A percentile compares a stretch with the other conserved stretches of the same genome.
phyloP scores from a whole-genome alignment of 2,888 invertebrate genomes.

The Nysson spinosus region DNA sequence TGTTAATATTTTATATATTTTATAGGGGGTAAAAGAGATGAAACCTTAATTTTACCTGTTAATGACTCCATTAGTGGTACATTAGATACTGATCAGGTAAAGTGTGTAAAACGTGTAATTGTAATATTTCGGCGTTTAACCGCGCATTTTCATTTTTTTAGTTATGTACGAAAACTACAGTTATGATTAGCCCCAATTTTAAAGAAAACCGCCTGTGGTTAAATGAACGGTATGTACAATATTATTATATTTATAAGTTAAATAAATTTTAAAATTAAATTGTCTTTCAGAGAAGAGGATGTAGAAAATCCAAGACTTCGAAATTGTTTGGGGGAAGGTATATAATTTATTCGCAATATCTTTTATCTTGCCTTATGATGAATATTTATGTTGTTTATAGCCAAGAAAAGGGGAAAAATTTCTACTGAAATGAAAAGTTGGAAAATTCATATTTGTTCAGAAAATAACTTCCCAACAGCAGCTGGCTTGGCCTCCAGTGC shows the following conservation, averaged over 20 bases:
- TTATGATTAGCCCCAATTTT: constrained; percentile 86
- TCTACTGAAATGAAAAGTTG: constrained; percentile 80
- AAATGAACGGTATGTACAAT: constrained; percentile 83
- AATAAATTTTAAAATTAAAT: constrained; percentile 4
- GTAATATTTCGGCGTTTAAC: not conserved
- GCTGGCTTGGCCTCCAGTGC: constrained; percentile 99
- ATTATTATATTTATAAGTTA: not conserved
- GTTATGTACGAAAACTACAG: constrained; percentile 95
- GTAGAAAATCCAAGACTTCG: constrained; percentile 85
- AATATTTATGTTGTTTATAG: constrained; percentile 70
- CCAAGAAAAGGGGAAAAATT: constrained; percentile 77
- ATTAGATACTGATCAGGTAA: constrained; percentile 88
- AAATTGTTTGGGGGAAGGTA: constrained; percentile 87
- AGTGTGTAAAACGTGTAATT: constrained; percentile 26
- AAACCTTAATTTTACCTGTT: constrained; percentile 93
- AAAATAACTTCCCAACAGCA: constrained; percentile 99
- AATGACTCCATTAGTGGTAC: constrained; percentile 98
- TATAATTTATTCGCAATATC: constrained; percentile 69
- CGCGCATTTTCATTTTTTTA: constrained; percentile 70
- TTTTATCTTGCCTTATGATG: not conserved
- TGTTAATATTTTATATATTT: constrained; percentile 41
- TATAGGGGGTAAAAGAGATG: constrained; percentile 96
- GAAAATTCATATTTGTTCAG: constrained; percentile 90
- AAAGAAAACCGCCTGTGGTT: constrained; percentile 90
- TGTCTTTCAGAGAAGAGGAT: constrained; percentile 82